Evolutionary conservation across 2,797 vertebrate species (phyloP), one percentile per base, ranked within the genome.

Genomic region (Neopelma chrysocephalum): DNA sequence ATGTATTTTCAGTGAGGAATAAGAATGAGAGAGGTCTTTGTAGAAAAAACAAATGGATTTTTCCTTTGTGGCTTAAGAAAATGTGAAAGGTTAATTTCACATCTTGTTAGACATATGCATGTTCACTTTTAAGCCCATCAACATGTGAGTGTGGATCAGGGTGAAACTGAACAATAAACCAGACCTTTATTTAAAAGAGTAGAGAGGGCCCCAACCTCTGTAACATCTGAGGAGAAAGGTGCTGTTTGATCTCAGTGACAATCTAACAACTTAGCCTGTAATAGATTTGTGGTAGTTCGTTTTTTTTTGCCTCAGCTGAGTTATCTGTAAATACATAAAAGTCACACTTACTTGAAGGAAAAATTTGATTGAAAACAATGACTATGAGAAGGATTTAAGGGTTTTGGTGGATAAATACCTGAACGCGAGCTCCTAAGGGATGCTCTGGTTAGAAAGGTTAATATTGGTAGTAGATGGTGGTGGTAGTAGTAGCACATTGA

Each of bases 381-480:
- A 75, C 34, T 60, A 13, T 71, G 50, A 60, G 81, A 71, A 82
- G 32, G 64, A 47, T 91, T 64, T 92, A 64, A 70, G 48, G 27
- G 38, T 61, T 72, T 6, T 70, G 14, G 66, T 84, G 48, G 56
- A 73, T 94, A 92, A 94, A 72, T 61, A 92, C 64, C 64, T 94
- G 81, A 75, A 64, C 25, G 31, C 36, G 70, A 90, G 19, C 43
- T 93, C 85, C 11, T n/a, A 71, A 86, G 60, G 53, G 48, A 72
- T 87, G 31, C 34, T 61, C 53, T 89, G 48, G 34, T 87, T 93
- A 78, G 89, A 75, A 95, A 72, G 91, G 92, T 96, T 90, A 82
- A 90, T 87, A 57, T 79, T 79, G 15, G 26, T 68, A 60, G 83
- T 93, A 64, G 81, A 69, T 87, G 51, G 32, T 43, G 11, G 50